Evolutionary conservation across 2,888 invertebrate species (phyloP), one percentile per base, ranked within the genome.

Genomic region (Parnassius orleans): DNA sequence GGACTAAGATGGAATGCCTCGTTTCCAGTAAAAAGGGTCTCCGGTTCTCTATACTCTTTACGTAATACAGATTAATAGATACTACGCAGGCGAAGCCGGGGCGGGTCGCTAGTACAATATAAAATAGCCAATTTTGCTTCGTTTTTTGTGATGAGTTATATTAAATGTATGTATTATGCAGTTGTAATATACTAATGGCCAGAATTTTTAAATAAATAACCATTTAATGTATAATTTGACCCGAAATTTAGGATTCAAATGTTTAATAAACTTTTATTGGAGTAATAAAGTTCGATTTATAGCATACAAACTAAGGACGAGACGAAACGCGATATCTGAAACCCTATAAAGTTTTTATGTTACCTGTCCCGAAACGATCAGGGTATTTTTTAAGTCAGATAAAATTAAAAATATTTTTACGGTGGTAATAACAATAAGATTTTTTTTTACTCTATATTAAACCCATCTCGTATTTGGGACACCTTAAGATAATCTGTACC

Each of bases 181-280:
- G 33, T 44, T 48, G 46, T 33, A 11, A 19, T 46, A 12, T 10
- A 59, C n/a, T 2, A 33, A 24, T n/a, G n/a, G 15, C 15, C 41
- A 53, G 47, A 47, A 42, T 44, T 15, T 2, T 10, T 42, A 11
- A 53, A 53, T 10, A 12, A 47, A 42, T 57, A 9, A 24, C n/a
- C 41, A 10, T 11, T 53, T 53, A 19, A 15, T 11, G 46, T 10
- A 50, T 12, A 48, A 54, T 33, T 24, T 50, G 14, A 44, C 5
- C 33, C 44, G 42, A 51, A 55, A 44, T 55, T 15, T 51, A 33
- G 51, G 47, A 44, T 44, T 15, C 42, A 47, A 50, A 60, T 50
- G 24, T 54, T 60, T 19, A 41, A 43, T 44, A 60, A 60, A 61
- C 51, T 57, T 61, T 56, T 52, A 57, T 51, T 44, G 7, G 53